Conservation (phyloP, 2,888 invertebrate species). For the Polyommatus icarus region DNA sequence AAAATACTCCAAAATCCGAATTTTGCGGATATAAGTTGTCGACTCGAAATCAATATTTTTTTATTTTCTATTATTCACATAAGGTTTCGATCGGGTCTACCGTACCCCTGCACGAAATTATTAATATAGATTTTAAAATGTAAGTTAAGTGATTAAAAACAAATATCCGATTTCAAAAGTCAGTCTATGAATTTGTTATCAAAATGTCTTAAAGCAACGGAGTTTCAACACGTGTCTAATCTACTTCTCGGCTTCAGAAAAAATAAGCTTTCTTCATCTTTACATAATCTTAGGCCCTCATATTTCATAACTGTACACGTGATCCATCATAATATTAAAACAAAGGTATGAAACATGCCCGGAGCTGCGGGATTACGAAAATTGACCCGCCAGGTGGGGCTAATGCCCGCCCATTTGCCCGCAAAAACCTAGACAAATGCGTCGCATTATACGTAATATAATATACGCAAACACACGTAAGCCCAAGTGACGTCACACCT, state of each 20-base stretch:
- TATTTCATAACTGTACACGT: constrained; percentile 12
- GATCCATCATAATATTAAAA: constrained; percentile 16
- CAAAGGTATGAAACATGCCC: constrained; percentile 16
- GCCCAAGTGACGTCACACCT: neutral
- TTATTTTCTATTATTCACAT: too few relatives aligned
- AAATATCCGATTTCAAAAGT: too few relatives aligned
- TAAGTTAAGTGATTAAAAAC: too few relatives aligned
- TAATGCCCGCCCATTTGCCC: constrained; percentile 10
- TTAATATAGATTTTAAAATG: too few relatives aligned
- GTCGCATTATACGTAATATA: constrained; percentile 2
- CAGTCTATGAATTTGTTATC: too few relatives aligned
- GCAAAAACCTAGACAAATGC: constrained; percentile 6
- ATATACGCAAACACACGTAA: neutral
- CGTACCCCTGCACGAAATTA: too few relatives aligned
- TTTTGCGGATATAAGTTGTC: too few relatives aligned
- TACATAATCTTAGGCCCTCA: neutral
- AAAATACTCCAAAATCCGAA: too few relatives aligned
- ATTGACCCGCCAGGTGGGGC: neutral
- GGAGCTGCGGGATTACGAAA: constrained; percentile 3
- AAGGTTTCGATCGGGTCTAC: too few relatives aligned
- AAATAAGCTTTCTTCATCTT: constrained; percentile 4
- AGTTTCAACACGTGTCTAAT: neutral
- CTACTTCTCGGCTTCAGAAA: neutral
- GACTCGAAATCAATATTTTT: too few relatives aligned
- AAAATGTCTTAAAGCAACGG: too few relatives aligned